These are phyloP conservation scores for Scaptomyza cyrtandrae DNA, from an alignment of 2,888 invertebrate species.

Conservation along the genomic window DNA sequence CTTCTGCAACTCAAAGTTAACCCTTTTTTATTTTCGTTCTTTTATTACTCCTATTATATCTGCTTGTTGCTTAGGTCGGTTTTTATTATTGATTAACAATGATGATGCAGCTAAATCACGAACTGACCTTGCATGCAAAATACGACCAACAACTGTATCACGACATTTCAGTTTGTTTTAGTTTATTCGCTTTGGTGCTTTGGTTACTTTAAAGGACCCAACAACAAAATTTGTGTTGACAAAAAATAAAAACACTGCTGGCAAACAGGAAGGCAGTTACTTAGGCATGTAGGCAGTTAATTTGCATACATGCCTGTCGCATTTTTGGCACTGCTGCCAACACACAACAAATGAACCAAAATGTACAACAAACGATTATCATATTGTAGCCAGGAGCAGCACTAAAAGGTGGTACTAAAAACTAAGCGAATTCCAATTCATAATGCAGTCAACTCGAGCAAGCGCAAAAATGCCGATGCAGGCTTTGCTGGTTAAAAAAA, in stretches of 20 bases:
- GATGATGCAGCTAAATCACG: slow-evolving; percentile 51
- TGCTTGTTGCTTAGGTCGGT: slow-evolving; percentile 24
- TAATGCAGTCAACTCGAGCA: slow-evolving; percentile 23
- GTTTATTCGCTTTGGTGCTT: slow-evolving; percentile 8
- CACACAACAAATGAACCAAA: slow-evolving; percentile 6
- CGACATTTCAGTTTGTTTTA: slow-evolving; percentile 43
- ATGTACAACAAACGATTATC: slow-evolving; percentile 10
- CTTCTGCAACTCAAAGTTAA: not conserved
- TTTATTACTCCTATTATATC: not conserved
- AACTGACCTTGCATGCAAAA: slow-evolving; percentile 59
- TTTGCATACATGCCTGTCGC: slow-evolving; percentile 60
- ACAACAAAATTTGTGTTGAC: slow-evolving; percentile 50
- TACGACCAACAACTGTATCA: slow-evolving; percentile 11
- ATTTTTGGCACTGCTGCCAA: slow-evolving; percentile 56
- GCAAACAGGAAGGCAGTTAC: slow-evolving; percentile 23
- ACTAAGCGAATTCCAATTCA: slow-evolving; percentile 22
- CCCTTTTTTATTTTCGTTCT: not conserved
- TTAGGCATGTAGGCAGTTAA: slow-evolving; percentile 45
- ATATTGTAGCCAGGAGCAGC: slow-evolving; percentile 8
- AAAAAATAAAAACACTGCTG: slow-evolving; percentile 32
- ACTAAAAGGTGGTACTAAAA: slow-evolving; percentile 7
- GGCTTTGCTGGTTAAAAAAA: slow-evolving; percentile 17
- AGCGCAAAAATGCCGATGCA: slow-evolving; percentile 13
- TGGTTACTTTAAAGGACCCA: slow-evolving; percentile 26
- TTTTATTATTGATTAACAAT: slow-evolving; percentile 57